A percentile compares a stretch with the other conserved stretches of the same genome.
phyloP scores from a whole-genome alignment of 2,113 vertebrate genomes.

The Lepus europaeus region DNA sequence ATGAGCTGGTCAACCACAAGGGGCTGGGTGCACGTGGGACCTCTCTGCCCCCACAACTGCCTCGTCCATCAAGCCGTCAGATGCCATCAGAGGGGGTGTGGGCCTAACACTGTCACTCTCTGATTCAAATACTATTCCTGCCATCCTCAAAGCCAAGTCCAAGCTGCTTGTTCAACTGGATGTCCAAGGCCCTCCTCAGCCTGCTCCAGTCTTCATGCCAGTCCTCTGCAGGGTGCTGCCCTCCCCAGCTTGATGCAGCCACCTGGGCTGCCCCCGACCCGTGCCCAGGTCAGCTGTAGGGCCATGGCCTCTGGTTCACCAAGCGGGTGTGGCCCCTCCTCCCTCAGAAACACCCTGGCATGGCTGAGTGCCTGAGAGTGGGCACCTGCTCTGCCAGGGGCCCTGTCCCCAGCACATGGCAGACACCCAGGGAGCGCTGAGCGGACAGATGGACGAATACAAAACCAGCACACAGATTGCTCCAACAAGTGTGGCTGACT shows the following conservation, averaged over 20 bases:
- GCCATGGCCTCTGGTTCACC: no score
- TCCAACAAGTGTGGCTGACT: not conserved
- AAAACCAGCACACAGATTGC: not conserved
- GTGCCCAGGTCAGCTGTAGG: no score
- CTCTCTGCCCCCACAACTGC: not conserved
- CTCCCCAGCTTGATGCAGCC: fast-evolving
- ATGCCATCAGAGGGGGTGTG: not conserved
- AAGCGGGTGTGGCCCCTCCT: not conserved
- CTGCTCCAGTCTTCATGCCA: not conserved
- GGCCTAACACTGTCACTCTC: not conserved
- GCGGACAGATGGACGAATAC: not conserved
- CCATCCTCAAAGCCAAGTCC: not conserved
- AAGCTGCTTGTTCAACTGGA: no score
- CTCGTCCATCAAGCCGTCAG: not conserved
- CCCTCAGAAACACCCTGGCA: not conserved
- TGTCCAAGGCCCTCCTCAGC: not conserved
- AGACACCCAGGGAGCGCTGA: not conserved
- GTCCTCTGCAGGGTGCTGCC: fast-evolving
- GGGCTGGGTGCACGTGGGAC: not conserved
- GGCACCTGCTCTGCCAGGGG: not conserved
- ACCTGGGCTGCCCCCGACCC: not conserved
- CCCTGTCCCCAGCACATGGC: not conserved
- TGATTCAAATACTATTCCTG: not conserved
- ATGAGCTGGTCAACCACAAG: not conserved
- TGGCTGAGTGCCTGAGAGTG: not conserved